Percentiles rank a stretch among this genome's conserved stretches.
phyloP scores from a whole-genome alignment of 1,140 invertebrate genomes.

The Euwallacea fornicatus region DNA sequence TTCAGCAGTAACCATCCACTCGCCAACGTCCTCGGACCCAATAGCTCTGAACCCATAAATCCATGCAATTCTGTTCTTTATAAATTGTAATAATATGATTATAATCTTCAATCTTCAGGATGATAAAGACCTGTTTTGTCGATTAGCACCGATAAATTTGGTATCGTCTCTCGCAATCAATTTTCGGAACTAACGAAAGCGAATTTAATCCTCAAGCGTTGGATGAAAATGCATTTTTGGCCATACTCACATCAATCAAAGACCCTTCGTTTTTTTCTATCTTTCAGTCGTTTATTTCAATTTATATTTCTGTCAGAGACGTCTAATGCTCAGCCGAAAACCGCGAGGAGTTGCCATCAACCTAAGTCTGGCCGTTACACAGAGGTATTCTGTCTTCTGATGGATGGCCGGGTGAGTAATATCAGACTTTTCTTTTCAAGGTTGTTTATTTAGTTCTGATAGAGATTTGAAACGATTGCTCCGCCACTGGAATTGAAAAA shows the following conservation, averaged over 20 bases:
- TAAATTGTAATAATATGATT: too few relatives aligned
- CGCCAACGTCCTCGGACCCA: too few relatives aligned
- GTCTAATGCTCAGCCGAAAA: conserved; percentile 20
- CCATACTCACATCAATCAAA: conserved; percentile 27
- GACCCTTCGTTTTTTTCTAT: conserved; percentile 5
- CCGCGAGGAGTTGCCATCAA: background rate
- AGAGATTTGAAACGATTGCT: background rate
- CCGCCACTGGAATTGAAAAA: background rate
- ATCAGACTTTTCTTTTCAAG: too few relatives aligned
- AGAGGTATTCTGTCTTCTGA: conserved; percentile 3
- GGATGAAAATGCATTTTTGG: conserved; percentile 29
- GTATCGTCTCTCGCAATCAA: conserved; percentile 16
- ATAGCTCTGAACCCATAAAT: too few relatives aligned
- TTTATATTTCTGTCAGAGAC: conserved; percentile 26
- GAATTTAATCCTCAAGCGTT: conserved; percentile 22
- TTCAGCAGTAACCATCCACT: too few relatives aligned
- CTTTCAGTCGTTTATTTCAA: conserved; percentile 26
- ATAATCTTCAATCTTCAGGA: too few relatives aligned
- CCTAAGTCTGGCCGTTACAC: background rate
- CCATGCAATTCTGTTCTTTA: too few relatives aligned
- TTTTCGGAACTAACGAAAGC: conserved; percentile 18
- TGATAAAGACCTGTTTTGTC: background rate
- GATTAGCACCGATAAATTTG: conserved; percentile 5
- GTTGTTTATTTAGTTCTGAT: too few relatives aligned
- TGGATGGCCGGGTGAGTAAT: too few relatives aligned